These are phyloP conservation scores for Eristalinus sepulchralis DNA, from an alignment of 2,888 invertebrate species.

Conservation along the genomic window DNA sequence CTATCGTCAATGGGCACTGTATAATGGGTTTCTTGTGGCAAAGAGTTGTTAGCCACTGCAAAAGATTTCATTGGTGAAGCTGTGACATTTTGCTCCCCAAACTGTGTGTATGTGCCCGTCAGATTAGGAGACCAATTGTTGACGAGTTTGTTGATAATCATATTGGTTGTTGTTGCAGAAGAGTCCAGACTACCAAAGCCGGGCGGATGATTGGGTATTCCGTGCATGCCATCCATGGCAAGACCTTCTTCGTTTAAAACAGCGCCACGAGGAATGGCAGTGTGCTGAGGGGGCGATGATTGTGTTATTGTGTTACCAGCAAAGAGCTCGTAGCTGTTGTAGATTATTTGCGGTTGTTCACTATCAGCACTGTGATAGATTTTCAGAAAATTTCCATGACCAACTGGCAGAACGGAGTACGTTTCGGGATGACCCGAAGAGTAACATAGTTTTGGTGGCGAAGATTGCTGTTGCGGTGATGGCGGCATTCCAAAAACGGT, in stretches of 20 bases:
- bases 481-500: slow-evolving; percentile 32
- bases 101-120: slow-evolving; percentile 78
- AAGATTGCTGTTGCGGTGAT: slow-evolving; percentile 24
- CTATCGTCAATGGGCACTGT: slow-evolving; percentile 10
- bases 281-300: slow-evolving; percentile 72
- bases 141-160: slow-evolving; percentile 79
- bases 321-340: slow-evolving; percentile 79
- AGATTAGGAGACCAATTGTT: slow-evolving; percentile 80
- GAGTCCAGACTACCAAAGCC: slow-evolving; percentile 33
- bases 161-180: slow-evolving; percentile 75
- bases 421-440: slow-evolving; percentile 76
- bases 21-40: slow-evolving; percentile 58
- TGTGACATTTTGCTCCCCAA: slow-evolving; percentile 72
- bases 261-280: slow-evolving; percentile 42
- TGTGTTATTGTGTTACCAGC: slow-evolving; percentile 77
- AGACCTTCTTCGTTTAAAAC: slow-evolving; percentile 36
- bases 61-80: slow-evolving; percentile 27
- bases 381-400: slow-evolving; percentile 80
- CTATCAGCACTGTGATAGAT: slow-evolving; percentile 79
- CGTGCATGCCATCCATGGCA: slow-evolving; percentile 44
- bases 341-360: slow-evolving; percentile 72
- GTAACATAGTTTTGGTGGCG: slow-evolving; percentile 52
- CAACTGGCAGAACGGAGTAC: slow-evolving; percentile 79
- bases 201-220: slow-evolving; percentile 42
- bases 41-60: slow-evolving; percentile 62